Evolutionary conservation across 1,140 invertebrate species (phyloP).

Genomic region (Drosophila bipectinata): DNA sequence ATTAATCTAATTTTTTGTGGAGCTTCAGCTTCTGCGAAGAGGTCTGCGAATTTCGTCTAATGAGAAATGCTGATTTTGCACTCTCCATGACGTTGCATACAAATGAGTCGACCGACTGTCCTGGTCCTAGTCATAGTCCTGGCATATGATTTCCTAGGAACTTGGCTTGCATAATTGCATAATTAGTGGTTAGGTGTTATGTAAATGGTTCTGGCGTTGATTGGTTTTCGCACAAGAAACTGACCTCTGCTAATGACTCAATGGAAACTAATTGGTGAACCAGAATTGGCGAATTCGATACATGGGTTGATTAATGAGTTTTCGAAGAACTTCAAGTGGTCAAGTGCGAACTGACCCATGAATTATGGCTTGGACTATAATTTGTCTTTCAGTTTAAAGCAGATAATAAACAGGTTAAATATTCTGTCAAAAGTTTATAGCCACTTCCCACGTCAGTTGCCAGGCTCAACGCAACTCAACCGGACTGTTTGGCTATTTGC

Average conservation of each 20-base stretch:
- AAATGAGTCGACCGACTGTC: constrained; percentile 44
- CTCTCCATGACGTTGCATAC: constrained; percentile 60
- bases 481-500: constrained; percentile 16
- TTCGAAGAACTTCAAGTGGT: constrained; percentile 25
- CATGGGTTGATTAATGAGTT: constrained; percentile 26
- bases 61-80: constrained; percentile 76
- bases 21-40: constrained; percentile 3
- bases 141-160: constrained; percentile 47
- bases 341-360: background rate
- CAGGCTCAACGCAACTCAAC: background rate
- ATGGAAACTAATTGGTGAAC: constrained; percentile 34
- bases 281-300: background rate
- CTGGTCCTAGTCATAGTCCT: constrained; percentile 12
- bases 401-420: background rate
- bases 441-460: constrained; percentile 16
- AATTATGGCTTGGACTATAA: constrained; percentile 2
- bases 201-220: constrained; percentile 38
- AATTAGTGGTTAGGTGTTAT: constrained; percentile 63
- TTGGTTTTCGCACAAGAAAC: constrained; percentile 26
- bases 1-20: constrained; percentile 73
- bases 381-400: background rate
- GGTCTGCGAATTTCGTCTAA: constrained; percentile 35
- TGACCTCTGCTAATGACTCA: constrained; percentile 42
- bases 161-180: constrained; percentile 49
- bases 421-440: constrained; percentile 8